A percentile compares a stretch with the other conserved stretches of the same genome.
Evolutionary conservation across 1,140 invertebrate species (phyloP).

Genomic region (Oedothorax gibbosus): DNA sequence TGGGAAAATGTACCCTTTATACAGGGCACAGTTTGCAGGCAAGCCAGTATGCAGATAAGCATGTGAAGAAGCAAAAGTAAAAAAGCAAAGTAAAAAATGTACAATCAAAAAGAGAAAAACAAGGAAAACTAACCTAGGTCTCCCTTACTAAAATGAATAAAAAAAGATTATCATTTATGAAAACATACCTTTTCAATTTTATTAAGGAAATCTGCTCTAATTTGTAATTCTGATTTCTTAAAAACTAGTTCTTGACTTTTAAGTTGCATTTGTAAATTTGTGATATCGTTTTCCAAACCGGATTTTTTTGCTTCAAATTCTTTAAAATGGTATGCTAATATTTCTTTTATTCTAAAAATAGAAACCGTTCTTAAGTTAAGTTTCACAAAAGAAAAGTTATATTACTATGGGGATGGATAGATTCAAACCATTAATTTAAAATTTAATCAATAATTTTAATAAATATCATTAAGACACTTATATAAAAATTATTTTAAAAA

Average conservation of each 20-base stretch:
- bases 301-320: conserved; percentile 18
- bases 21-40: not conserved
- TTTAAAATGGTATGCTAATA: not conserved
- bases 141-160: not conserved
- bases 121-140: no score
- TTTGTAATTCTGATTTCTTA: conserved; percentile 34
- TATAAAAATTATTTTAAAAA: no score
- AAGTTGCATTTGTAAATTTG: not conserved
- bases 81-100: not conserved
- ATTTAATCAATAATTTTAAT: no score
- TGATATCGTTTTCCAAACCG: conserved; percentile 10
- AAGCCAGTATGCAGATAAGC: not conserved
- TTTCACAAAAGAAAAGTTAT: no score
- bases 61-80: not conserved
- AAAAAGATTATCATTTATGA: conserved; percentile 13
- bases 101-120: not conserved
- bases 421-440: no score
- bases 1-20: not conserved
- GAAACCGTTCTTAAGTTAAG: no score
- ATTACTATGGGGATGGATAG: no score
- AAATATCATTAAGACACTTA: no score
- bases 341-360: no score
- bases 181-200: conserved; percentile 47
- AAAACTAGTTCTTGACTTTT: conserved; percentile 28
- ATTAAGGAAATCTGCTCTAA: conserved; percentile 29